Base-by-base conservation (phyloP, 1,140 invertebrate species). In the Lucilia cuprina region DNA sequence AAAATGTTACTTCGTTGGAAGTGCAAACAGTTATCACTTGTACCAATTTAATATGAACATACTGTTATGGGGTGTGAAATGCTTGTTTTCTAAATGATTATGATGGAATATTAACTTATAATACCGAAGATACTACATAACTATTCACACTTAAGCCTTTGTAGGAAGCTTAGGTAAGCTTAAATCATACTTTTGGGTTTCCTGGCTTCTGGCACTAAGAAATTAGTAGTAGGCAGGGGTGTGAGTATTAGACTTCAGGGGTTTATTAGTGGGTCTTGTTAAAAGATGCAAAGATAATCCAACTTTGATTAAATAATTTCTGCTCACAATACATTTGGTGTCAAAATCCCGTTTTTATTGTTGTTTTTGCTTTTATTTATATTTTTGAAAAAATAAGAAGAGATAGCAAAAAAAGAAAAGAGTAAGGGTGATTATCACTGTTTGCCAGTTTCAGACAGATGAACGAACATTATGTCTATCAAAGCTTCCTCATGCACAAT, bases 101-200 rank as follows among this genome's bases (percentile, higher is more conserved):
- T 55, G 74, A 35, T 2, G 74, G 30, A 77, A 41, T 77, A n/a
- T 77, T 77, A 30, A 77, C 50, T 55, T 41, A 41, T 41, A 41
- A 41, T 41, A 77, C 34, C 35, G 17, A 55, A 55, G 25, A 35
- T 5, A 41, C 35, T 41, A n/a, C 74, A 41, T 30, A 74, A 1
- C 21, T 74, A 77, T 14, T 77, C 77, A 50, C 12, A 80, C 77
- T 50, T 80, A 80, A 80, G 77, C 77, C 77, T 80, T 80, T 80
- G 77, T 80, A 80, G 77, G 77, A 47, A 80, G 77, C 77, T 80
- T 80, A 80, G 77, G 17, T 80, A 80, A 80, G 77, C 77, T 80
- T 80, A 49, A 80, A 50, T 49, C 77, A 70, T 70, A 13, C 65
- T 19, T 21, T 21, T 19, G 17, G 19, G 17, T 70, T 70, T 70